Base-by-base conservation (phyloP, 2,888 invertebrate genomes). In the Lasioglossum figueresi region DNA sequence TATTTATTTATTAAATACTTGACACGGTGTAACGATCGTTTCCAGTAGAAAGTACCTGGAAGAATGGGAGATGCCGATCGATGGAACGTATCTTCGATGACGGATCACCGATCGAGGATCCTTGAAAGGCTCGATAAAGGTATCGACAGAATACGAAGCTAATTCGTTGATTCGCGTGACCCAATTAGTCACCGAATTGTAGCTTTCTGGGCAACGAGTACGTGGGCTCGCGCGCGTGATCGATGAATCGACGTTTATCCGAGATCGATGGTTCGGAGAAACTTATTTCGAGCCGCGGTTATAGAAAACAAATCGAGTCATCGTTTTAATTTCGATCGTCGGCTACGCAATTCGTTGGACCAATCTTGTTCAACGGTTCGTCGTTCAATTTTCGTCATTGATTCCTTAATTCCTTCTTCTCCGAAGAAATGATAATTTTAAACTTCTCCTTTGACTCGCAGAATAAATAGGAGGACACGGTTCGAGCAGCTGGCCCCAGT, bases 121-220 rank as follows among this genome's bases (percentile, higher is more conserved):
- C 45, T 45, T 45, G 71, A 27, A 19, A 56, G 40, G 48, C 16
- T 31, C 40, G 10, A 40, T 16, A 23, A 31, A 23, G 78, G 52
- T 48, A 77, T 37, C 45, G 48, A 19, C 34, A 68, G 48, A 45
- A 19, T 43, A 48, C 52, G 16, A 16, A 40, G 40, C n/a, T 31
- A 78, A 78, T 78, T 72, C 74, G 56, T 43, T 78, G 78, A 78
- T 79, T 79, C 59, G 63, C 63, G 59, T 77, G 70, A 63, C 45
- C 71, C 48, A 45, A 59, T 81, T 81, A 48, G 43, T 56, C 71
- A 72, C 45, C 52, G 77, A 77, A 52, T 52, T 48, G 52, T 31
- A 16, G 43, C 27, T 72, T 72, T 45, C 31, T 31, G 71, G 71
- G 45, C 43, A 71, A 77, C 68, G 77, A n/a, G 66, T 23, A 70